Evolutionary conservation across 2,113 vertebrate genomes (phyloP), one percentile per base, ranked within the genome.

Genomic region (Jaculus jaculus): DNA sequence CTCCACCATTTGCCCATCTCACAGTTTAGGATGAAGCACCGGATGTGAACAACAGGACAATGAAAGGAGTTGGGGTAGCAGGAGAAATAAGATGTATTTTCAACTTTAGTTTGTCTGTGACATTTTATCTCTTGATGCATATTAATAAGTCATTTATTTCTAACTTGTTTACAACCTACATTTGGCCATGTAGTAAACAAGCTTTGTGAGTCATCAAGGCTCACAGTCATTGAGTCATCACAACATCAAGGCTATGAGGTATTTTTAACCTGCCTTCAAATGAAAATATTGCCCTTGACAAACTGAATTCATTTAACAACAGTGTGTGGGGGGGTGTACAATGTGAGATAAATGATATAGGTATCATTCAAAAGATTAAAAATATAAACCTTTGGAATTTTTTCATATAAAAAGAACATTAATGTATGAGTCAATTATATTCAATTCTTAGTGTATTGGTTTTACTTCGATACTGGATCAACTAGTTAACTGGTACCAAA

Each of bases 201-300:
- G 23, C 58, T 93, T 39, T 15, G 1, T 87, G 84, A 92, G 77
- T 92, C 92, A 96, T 90, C 78, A 82, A 79, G 26, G 13, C 71
- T 85, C 15, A 16, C 54, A 54, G 42, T 54, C 54, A 54, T 54
- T 12, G 13, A 54, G 54, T 16, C 54, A 54, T 54, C 54, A 54
- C 10, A 54, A 54, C 54, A 54, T 84, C 47, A 88, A n/a, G 42
- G 51, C 39, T 90, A 78, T 81, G 20, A 82, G n/a, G 15, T 79
- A 84, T 74, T 77, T 96, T 96, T 91, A 87, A 84, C 39, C 94
- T 63, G 92, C 63, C 87, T 94, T 92, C 63, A 96, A 82, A 71
- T 18, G 81, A 95, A 63, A 81, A 94, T 47, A 80, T 2, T 72
- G 47, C 93, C 8, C 21, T 34, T 84, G 84, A 78, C 84, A 81